These are phyloP conservation scores for Corythoichthys intestinalis DNA, from an alignment of 2,113 vertebrate species.

Conservation along the genomic window DNA sequence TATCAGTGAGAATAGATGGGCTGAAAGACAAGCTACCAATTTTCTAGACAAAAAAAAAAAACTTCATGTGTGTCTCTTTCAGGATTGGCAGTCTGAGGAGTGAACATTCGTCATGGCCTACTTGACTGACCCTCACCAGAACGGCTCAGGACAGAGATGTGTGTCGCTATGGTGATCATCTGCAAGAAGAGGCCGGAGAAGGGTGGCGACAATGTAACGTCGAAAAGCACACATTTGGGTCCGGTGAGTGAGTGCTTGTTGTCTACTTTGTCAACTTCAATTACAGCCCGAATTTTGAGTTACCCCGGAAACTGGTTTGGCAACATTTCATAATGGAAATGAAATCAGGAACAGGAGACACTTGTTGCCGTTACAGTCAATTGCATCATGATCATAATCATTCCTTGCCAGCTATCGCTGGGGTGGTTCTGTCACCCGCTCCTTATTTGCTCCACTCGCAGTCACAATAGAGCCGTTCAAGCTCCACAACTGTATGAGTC, in stretches of 20 bases:
- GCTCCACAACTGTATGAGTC: slow-evolving; percentile 32
- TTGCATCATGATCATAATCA: slow-evolving; percentile 21
- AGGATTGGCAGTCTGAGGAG: slow-evolving; percentile 59
- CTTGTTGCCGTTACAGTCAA: slow-evolving; percentile 23
- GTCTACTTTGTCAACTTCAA: slow-evolving; percentile 18
- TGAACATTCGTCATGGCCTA: slow-evolving; percentile 53
- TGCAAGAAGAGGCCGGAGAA: slow-evolving; percentile 84
- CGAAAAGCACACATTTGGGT: slow-evolving; percentile 69
- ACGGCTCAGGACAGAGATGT: slow-evolving; percentile 60
- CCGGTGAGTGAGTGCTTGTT: slow-evolving; percentile 76
- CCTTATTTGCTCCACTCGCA: slow-evolving; percentile 16
- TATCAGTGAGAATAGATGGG: too few species aligned
- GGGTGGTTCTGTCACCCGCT: slow-evolving; percentile 13
- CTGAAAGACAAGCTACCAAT: too few species aligned
- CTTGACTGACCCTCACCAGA: slow-evolving; percentile 47
- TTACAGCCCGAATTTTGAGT: slow-evolving; percentile 9
- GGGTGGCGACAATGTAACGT: slow-evolving; percentile 75
- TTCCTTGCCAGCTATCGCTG: slow-evolving; percentile 8
- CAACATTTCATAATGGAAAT: slow-evolving; percentile 19
- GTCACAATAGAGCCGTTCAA: slow-evolving; percentile 27
- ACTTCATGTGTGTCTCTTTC: slow-evolving; percentile 41
- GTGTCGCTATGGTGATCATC: slow-evolving; percentile 85
- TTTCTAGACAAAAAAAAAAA: slow-evolving; percentile 7
- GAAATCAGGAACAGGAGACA: slow-evolving; percentile 7
- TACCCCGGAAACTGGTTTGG: slow-evolving; percentile 4